Percentiles rank a stretch among this genome's conserved stretches.
These are phyloP conservation scores for Cloeon dipterum DNA, from an alignment of 2,888 invertebrate species.

Conservation along the genomic window DNA sequence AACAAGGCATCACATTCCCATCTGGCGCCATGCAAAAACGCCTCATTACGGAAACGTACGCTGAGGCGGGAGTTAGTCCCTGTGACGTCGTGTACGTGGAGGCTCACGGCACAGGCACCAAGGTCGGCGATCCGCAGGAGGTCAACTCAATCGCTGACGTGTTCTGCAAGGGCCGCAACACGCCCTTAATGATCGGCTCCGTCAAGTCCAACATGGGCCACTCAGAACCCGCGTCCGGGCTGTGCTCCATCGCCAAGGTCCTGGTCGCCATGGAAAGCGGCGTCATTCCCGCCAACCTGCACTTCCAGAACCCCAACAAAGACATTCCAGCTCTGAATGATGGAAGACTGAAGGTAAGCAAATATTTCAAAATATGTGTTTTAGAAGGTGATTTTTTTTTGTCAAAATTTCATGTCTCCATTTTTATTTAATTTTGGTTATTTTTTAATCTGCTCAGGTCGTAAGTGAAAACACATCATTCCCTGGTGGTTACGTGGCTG, in stretches of 20 bases:
- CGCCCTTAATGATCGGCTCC: slow-evolving; percentile 76
- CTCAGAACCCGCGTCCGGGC: slow-evolving; percentile 79
- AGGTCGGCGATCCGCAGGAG: slow-evolving; percentile 96
- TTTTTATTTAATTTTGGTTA: slow-evolving; percentile 1
- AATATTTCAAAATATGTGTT: neutral
- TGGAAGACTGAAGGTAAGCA: slow-evolving; percentile 52
- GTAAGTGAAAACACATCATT: slow-evolving; percentile 61
- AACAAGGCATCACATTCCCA: slow-evolving; percentile 73
- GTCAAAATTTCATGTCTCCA: neutral
- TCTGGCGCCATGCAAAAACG: slow-evolving; percentile 56
- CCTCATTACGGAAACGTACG: slow-evolving; percentile 68
- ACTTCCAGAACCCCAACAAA: slow-evolving; percentile 64
- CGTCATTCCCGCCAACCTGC: slow-evolving; percentile 74
- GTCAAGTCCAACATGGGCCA: slow-evolving; percentile 99
- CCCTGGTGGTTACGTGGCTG: slow-evolving; percentile 75
- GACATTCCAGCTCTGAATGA: slow-evolving; percentile 80
- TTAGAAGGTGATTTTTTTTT: neutral
- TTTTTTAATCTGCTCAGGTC: slow-evolving; percentile 28
- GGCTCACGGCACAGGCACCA: slow-evolving; percentile 96
- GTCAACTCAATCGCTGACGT: slow-evolving; percentile 82
- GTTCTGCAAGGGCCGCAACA: slow-evolving; percentile 59
- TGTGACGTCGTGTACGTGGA: slow-evolving; percentile 74
- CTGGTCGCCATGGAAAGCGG: slow-evolving; percentile 83
- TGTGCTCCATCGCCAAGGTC: slow-evolving; percentile 78
- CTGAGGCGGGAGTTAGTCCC: slow-evolving; percentile 61